phyloP scores from a whole-genome alignment of 1,140 invertebrate species.

The Diploscapter pachys region DNA sequence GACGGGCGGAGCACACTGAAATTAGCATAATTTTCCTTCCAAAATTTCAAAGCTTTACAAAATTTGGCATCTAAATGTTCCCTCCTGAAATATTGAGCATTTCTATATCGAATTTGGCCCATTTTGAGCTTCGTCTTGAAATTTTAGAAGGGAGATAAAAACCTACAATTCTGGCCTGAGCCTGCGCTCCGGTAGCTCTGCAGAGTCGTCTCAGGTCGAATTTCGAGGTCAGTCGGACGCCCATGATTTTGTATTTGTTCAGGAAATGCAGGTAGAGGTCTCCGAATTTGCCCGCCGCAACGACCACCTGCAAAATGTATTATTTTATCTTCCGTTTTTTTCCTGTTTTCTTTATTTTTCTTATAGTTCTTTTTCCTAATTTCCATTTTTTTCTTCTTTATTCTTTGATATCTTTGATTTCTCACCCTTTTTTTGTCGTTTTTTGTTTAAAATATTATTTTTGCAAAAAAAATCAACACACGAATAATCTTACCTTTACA shows the following conservation, averaged over 20 bases:
- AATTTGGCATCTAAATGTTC: no score
- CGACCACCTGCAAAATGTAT: conserved; percentile 64
- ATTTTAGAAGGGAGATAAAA: conserved; percentile 31
- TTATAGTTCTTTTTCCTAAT: background rate
- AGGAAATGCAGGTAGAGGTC: conserved; percentile 94
- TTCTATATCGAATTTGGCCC: no score
- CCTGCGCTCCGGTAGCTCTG: conserved; percentile 81
- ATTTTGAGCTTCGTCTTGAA: background rate
- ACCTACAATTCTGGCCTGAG: conserved; percentile 71
- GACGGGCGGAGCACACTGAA: conserved; percentile 72
- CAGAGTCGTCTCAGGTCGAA: conserved; percentile 91
- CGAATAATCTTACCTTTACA: conserved; percentile 69
- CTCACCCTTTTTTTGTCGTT: no score
- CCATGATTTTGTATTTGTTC: conserved; percentile 97
- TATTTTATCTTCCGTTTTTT: background rate
- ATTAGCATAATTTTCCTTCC: background rate
- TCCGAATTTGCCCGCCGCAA: conserved; percentile 94
- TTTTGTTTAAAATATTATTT: background rate
- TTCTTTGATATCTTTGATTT: no score
- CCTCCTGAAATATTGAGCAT: no score
- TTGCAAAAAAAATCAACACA: background rate
- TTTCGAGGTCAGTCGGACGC: conserved; percentile 84
- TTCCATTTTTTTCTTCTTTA: background rate
- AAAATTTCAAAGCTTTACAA: no score
- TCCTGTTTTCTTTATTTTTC: no score